Evolutionary conservation across 1,140 invertebrate genomes (phyloP).

Genomic region (Hormaphis cornu): DNA sequence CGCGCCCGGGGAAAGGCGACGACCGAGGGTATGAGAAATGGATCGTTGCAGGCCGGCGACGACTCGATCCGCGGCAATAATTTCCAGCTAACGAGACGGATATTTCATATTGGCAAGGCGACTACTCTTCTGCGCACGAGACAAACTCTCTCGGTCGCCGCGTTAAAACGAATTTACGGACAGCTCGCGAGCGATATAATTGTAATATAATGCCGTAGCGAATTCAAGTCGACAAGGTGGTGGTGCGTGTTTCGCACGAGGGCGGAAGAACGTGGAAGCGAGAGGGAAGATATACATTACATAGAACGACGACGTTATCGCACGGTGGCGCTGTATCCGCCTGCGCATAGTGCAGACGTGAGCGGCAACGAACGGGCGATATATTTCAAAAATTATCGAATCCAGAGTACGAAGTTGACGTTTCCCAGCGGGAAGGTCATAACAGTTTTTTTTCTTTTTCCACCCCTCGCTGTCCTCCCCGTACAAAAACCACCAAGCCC

Average conservation of each 20-base stretch:
- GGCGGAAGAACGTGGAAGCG: not conserved
- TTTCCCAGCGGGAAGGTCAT: constrained; percentile 32
- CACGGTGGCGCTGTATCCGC: not conserved
- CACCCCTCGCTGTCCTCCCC: not conserved
- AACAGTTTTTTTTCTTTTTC: constrained; percentile 16
- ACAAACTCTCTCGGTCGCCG: constrained; percentile 27
- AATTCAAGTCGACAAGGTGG: constrained; percentile 31
- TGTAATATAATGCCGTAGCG: constrained; percentile 31
- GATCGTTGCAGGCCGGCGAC: constrained; percentile 16
- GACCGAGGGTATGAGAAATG: not conserved
- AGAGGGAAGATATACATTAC: constrained; percentile 4
- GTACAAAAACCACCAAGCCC: not conserved
- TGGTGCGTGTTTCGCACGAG: not conserved
- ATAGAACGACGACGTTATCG: constrained; percentile 22
- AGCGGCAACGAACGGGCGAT: constrained; percentile 15
- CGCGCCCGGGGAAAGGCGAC: not conserved
- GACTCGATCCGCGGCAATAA: constrained; percentile 31
- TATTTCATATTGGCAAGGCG: constrained; percentile 32
- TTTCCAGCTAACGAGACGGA: constrained; percentile 31
- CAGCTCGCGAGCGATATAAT: constrained; percentile 18
- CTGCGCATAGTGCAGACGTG: constrained; percentile 12
- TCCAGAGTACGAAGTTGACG: constrained; percentile 27
- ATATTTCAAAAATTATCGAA: constrained; percentile 32
- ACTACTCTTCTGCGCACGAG: constrained; percentile 26
- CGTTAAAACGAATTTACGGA: constrained; percentile 31